Percentiles rank a stretch among this genome's conserved stretches.
Conservation (phyloP, 2,113 vertebrate genomes). For the Apodemus sylvaticus region DNA sequence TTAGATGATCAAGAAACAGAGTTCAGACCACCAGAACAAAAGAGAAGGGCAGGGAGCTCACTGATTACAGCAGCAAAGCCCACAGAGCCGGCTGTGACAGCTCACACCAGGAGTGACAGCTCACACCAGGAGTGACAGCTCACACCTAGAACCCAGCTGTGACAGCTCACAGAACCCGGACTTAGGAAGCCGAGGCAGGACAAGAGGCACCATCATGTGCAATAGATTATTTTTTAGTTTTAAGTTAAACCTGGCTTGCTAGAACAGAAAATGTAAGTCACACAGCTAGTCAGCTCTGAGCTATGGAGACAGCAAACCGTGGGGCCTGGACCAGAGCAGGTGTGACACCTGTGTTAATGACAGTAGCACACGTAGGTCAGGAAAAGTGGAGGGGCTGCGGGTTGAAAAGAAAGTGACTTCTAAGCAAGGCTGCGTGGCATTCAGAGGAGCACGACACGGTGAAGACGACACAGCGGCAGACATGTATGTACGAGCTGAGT, state of each 20-base stretch:
- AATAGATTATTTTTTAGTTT: neutral
- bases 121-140: too few species aligned
- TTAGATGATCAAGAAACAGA: constrained; percentile 21
- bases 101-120: too few species aligned
- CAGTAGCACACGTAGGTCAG: neutral
- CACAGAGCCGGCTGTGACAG: neutral
- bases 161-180: too few species aligned
- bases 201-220: too few species aligned
- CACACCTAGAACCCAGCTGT: neutral
- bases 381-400: neutral
- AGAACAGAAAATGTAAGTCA: neutral
- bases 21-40: neutral
- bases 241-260: neutral
- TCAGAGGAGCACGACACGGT: neutral
- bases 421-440: neutral
- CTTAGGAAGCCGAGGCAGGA: neutral
- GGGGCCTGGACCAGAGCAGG: neutral
- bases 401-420: neutral
- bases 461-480: neutral
- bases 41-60: neutral
- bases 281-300: neutral
- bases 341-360: neutral
- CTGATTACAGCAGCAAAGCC: neutral
- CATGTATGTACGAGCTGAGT: neutral
- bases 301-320: neutral